These are phyloP conservation scores for Actinia equina DNA, from an alignment of 64 coral and sea anemone genomes.

Conservation along the genomic window DNA sequence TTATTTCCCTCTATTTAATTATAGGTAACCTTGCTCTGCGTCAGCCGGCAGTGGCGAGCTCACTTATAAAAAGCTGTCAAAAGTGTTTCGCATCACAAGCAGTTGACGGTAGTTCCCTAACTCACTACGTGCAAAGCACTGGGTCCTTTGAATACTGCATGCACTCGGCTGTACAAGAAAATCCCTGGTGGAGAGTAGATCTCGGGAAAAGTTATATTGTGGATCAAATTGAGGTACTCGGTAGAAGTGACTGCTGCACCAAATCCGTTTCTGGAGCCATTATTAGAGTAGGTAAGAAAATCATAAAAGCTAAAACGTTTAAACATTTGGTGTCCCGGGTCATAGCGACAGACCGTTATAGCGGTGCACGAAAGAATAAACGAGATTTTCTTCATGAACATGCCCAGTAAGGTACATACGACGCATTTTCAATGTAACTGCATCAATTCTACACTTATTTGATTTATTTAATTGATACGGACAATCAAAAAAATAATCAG, in stretches of 20 bases:
- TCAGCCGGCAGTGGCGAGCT: background rate
- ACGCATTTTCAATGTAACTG: too few species aligned
- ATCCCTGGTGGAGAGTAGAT: constrained; percentile 49
- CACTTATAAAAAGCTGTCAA: background rate
- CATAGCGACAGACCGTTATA: too few species aligned
- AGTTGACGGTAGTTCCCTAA: background rate
- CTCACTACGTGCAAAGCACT: background rate
- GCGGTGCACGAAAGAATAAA: too few species aligned
- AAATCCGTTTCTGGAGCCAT: background rate
- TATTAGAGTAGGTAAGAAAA: background rate
- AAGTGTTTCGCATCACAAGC: background rate
- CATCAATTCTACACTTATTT: too few species aligned
- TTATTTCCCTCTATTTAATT: background rate
- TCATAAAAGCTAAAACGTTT: too few species aligned
- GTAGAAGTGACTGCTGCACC: background rate
- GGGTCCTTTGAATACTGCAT: background rate
- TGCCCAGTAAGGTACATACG: too few species aligned
- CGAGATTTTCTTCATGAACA: too few species aligned
- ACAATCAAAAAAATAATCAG: too few species aligned
- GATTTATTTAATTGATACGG: too few species aligned
- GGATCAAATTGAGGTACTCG: constrained; percentile 12
- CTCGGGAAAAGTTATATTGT: constrained; percentile 28
- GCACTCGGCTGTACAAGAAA: background rate
- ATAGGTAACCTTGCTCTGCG: background rate
- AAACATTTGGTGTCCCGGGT: too few species aligned